Evolutionary conservation across 2,888 invertebrate genomes (phyloP).

Genomic region (Thelaira solivaga): DNA sequence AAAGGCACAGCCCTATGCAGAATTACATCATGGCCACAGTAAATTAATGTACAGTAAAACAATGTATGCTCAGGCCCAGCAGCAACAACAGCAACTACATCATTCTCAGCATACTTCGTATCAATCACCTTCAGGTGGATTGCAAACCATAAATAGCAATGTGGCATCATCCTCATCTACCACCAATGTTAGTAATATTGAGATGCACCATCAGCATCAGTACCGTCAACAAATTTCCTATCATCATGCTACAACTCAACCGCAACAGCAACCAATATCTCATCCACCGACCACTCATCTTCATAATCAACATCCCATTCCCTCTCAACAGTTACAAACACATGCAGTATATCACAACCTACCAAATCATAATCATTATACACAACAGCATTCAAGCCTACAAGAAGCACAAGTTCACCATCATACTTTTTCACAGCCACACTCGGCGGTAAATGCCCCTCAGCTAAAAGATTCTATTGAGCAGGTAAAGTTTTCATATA

Average conservation of each 20-base stretch:
- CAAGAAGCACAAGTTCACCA: constrained; percentile 45
- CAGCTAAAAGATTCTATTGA: constrained; percentile 33
- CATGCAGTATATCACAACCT: constrained; percentile 54
- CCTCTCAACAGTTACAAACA: constrained; percentile 24
- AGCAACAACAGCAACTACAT: constrained; percentile 65
- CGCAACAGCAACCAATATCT: constrained; percentile 28
- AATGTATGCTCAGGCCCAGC: constrained; percentile 77
- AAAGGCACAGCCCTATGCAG: constrained; percentile 87
- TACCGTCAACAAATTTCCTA: constrained; percentile 50
- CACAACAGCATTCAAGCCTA: constrained; percentile 32
- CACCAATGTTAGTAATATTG: constrained; percentile 16
- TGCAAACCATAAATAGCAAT: constrained; percentile 6
- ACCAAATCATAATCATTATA: constrained; percentile 38
- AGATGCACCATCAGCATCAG: constrained; percentile 35
- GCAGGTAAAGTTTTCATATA: constrained; percentile 9
- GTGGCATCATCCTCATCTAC: not conserved
- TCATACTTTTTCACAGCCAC: constrained; percentile 27
- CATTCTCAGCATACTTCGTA: constrained; percentile 56
- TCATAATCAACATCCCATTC: constrained; percentile 33
- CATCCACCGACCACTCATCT: constrained; percentile 28
- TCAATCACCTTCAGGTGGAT: constrained; percentile 22
- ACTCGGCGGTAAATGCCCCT: constrained; percentile 16
- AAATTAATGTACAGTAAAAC: constrained; percentile 83
- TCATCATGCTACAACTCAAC: constrained; percentile 43
- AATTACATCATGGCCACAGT: constrained; percentile 85